Evolutionary conservation across 2,797 vertebrate species (phyloP).

Genomic region (Sarcoramphus papa): DNA sequence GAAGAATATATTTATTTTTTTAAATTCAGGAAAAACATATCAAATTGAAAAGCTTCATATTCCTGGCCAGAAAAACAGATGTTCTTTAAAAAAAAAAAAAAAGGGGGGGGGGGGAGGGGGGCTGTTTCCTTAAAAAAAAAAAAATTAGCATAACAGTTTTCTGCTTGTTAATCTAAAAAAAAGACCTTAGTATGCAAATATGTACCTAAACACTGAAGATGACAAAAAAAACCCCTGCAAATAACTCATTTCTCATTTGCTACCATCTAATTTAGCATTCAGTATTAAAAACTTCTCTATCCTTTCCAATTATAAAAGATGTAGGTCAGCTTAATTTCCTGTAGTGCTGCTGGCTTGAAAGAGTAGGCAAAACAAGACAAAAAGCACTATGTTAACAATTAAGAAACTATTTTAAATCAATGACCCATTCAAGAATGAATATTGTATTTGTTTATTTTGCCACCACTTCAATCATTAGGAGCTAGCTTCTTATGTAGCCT

Average conservation of each 20-base stretch:
- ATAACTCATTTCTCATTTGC: not conserved
- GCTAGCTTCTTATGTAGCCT: not conserved
- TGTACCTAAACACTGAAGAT: not conserved
- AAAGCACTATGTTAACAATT: not conserved
- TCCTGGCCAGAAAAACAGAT: not conserved
- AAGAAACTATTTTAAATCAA: not conserved
- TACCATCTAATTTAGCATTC: not conserved
- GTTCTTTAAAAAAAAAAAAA: not conserved
- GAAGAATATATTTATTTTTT: not conserved
- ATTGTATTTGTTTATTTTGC: not conserved
- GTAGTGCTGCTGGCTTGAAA: not conserved
- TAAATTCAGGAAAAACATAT: not conserved
- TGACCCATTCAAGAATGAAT: not conserved
- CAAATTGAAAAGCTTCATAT: not conserved
- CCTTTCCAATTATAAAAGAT: not conserved
- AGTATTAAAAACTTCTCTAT: not conserved
- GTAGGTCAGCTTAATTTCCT: not conserved
- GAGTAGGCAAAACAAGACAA: not conserved
- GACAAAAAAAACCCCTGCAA: not conserved
- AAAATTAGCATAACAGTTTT: not conserved
- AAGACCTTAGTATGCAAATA: not conserved
- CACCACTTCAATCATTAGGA: not conserved
- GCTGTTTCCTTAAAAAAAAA: not conserved
- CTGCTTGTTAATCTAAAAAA: not conserved
- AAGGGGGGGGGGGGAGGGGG: fast-evolving